Percentiles rank a stretch among this genome's conserved stretches.
These are phyloP conservation scores for Tipula vernalis DNA, from an alignment of 2,888 invertebrate species.

Conservation along the genomic window DNA sequence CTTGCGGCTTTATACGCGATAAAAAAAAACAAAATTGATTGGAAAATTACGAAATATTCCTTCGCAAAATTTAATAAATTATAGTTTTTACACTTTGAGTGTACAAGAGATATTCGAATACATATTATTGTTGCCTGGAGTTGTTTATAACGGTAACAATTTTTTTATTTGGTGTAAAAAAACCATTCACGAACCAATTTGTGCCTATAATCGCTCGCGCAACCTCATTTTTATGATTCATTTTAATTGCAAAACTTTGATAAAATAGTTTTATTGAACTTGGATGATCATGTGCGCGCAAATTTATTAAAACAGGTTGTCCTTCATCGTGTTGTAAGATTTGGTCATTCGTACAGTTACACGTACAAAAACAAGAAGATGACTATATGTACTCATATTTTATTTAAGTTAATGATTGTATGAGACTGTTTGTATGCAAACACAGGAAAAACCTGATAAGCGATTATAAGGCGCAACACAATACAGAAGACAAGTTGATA, in stretches of 20 bases:
- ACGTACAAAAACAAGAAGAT: background rate
- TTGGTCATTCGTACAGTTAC: background rate
- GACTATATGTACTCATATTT: background rate
- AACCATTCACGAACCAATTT: background rate
- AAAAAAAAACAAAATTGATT: background rate
- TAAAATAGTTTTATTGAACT: background rate
- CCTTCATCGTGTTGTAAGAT: background rate
- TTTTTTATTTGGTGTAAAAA: background rate
- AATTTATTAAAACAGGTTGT: background rate
- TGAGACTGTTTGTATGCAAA: background rate
- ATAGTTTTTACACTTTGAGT: background rate
- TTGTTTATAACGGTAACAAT: background rate
- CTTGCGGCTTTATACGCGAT: background rate
- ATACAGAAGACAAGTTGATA: background rate
- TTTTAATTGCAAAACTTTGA: background rate
- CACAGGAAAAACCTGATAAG: background rate
- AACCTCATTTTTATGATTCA: background rate
- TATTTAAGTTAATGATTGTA: background rate
- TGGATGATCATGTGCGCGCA: background rate
- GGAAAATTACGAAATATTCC: background rate
- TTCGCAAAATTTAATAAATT: background rate
- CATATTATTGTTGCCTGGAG: background rate
- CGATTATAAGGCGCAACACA: too few species aligned
- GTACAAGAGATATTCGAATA: background rate
- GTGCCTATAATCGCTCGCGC: background rate